Evolutionary conservation across 2,113 vertebrate genomes (phyloP), one percentile per base, ranked within the genome.

Genomic region (Pluvialis apricaria): DNA sequence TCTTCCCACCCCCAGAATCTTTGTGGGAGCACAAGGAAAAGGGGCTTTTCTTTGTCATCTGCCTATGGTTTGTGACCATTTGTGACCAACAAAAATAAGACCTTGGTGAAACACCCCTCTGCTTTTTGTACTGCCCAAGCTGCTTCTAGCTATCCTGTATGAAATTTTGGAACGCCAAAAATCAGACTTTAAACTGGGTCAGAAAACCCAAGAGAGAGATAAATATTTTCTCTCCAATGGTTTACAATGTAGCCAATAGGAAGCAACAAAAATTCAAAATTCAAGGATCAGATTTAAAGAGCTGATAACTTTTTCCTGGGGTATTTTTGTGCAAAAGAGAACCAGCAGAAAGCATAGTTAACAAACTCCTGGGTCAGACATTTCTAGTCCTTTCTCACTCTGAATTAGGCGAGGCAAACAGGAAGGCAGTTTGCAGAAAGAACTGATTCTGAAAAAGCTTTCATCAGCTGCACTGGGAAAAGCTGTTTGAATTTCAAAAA

Each of bases 401-500:
- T 36, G 94, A 90, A 88, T 93, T 89, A 95, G 71, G 81, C 45
- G 89, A 97, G 65, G 84, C 82, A 79, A 89, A 70, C 42, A 82
- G 71, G 55, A 95, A 93, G 84, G 82, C 66, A 89, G 66, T 61
- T 90, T 85, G 90, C 73, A 88, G 82, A 87, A 95, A 89, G 83
- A 94, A 89, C 91, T 15, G 62, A 77, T 80, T 87, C 92, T 69
- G 62, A 80, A 92, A 97, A 91, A 91, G 78, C 95, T 93, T 93
- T 91, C 85, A 95, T 94, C 94, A 91, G 84, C 91, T 69, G 73
- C 88, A 83, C 58, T 90, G 77, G 86, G 77, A 81, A 90, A 92
- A 96, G 81, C 75, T 80, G 81, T 92, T 83, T 83, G 82, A 92
- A 94, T 96, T 92, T 86, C 38, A 95, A 95, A 96, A 88, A 78